These are phyloP conservation scores for Scylla paramamosain DNA, from an alignment of 1,140 invertebrate genomes.

Conservation along the genomic window DNA sequence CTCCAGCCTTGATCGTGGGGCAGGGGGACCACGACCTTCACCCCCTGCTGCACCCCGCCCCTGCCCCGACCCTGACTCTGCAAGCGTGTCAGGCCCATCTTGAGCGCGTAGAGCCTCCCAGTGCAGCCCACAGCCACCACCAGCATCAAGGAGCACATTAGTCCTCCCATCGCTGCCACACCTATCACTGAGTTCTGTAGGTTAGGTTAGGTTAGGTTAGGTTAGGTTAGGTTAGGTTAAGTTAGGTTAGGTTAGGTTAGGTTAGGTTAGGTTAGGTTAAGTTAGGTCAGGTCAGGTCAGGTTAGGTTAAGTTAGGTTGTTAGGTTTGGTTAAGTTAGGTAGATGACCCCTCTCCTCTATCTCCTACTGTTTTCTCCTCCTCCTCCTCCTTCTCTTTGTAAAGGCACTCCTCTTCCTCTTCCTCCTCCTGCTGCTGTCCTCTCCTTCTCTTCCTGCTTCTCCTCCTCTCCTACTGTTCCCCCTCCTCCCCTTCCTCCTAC, in stretches of 20 bases:
- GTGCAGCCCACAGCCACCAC: slow-evolving; percentile 67
- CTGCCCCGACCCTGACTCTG: slow-evolving; percentile 15
- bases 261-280: too few species aligned
- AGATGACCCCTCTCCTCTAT: too few species aligned
- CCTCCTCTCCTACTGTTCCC: too few species aligned
- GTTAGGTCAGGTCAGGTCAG: neutral
- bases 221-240: neutral
- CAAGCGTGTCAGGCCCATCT: slow-evolving; percentile 25
- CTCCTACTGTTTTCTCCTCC: too few species aligned
- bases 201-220: neutral
- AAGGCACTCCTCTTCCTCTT: too few species aligned
- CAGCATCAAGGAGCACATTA: slow-evolving; percentile 59
- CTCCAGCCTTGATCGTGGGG: slow-evolving; percentile 56
- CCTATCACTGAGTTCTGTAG: slow-evolving; percentile 66
- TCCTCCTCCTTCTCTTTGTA: too few species aligned
- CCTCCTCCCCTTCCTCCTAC: too few species aligned
- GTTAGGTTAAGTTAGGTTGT: too few species aligned
- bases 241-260: too few species aligned
- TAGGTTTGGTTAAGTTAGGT: too few species aligned
- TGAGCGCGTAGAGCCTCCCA: slow-evolving; percentile 59
- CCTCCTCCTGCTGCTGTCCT: too few species aligned
- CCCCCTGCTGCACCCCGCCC: neutral
- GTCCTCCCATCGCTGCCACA: slow-evolving; percentile 63
- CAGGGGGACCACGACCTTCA: neutral
- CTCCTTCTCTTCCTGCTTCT: too few species aligned